Evolutionary conservation across 2,797 vertebrate genomes (phyloP), one percentile per base, ranked within the genome.

Genomic region (Caiman crocodilus): DNA sequence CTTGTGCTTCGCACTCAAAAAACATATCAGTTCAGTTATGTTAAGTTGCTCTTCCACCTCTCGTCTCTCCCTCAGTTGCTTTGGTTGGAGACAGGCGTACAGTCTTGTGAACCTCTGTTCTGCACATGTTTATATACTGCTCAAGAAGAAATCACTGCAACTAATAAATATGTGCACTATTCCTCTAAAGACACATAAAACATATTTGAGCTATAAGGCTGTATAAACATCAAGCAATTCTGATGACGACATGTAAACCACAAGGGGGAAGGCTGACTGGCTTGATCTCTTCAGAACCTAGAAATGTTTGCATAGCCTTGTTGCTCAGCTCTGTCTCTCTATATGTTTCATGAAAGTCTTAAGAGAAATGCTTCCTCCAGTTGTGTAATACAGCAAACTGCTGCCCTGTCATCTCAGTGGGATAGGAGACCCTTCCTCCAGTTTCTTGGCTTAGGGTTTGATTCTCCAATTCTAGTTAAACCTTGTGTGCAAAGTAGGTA

Each of bases 131-230:
- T 90, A 50, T 86, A 88, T 61, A 11, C 71, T 84, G 81, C 85
- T 95, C 87, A 94, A 6, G 16, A 92, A 96, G 93, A 92, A 95
- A 94, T 95, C 84, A 28, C 60, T 96, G 87, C 81, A 93, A 94
- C 94, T 96, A 95, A 93, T 93, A 94, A 97, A 96, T 96, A 92
- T 82, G 94, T 91, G 91, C 88, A 65, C 88, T 95, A 50, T 3
- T 90, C 89, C 94, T 96, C 94, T 84, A 90, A 96, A 96, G 95
- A 90, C 94, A 92, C 71, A 94, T 93, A 97, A 97, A 96, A 64
- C 90, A 81, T 94, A 88, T 96, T 97, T 97, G 95, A 97, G 90
- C 90, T 96, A 57, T 94, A 95, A 95, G 95, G 79, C 92, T 97
- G 6, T 95, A 92, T 95, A 97, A 97, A 97, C 94, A 97, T 1